Percentiles rank a stretch among this genome's conserved stretches.
These are phyloP conservation scores for Macrosteles quadrilineatus DNA, from an alignment of 1,140 invertebrate genomes.

Conservation along the genomic window DNA sequence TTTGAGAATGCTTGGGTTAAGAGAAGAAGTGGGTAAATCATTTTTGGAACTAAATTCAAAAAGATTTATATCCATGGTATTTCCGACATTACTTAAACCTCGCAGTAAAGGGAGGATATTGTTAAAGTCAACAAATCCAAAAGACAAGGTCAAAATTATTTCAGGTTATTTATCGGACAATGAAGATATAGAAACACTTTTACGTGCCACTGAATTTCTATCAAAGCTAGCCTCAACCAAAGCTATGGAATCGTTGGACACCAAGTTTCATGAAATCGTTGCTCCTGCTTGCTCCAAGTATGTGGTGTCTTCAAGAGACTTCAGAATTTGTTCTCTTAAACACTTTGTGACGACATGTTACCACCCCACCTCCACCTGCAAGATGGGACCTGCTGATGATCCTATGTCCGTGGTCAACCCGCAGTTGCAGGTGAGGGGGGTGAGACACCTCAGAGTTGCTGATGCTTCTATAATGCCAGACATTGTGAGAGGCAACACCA, in stretches of 20 bases:
- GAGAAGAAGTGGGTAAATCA: background rate
- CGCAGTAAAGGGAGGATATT: constrained; percentile 67
- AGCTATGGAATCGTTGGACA: constrained; percentile 39
- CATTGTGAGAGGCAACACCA: constrained; percentile 78
- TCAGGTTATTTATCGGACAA: constrained; percentile 75
- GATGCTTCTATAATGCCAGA: constrained; percentile 90
- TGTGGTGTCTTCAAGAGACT: constrained; percentile 72
- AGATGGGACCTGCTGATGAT: constrained; percentile 81
- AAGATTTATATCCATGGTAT: background rate
- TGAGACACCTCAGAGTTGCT: constrained; percentile 75
- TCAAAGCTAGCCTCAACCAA: constrained; percentile 33
- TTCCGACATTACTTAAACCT: constrained; percentile 49
- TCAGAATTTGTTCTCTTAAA: constrained; percentile 82
- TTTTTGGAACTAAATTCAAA: constrained; percentile 1
- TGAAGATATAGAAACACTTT: constrained; percentile 65
- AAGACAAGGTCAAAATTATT: constrained; percentile 71
- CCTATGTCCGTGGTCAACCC: constrained; percentile 79
- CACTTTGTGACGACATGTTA: constrained; percentile 86
- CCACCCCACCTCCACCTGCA: constrained; percentile 76
- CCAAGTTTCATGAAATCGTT: constrained; percentile 63
- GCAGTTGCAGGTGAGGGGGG: constrained; percentile 73
- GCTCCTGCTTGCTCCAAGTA: constrained; percentile 74
- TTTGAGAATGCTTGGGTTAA: background rate
- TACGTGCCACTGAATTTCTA: constrained; percentile 48
- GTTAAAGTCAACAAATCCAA: constrained; percentile 63